Evolutionary conservation across 1,140 invertebrate genomes (phyloP), one percentile per base, ranked within the genome.

Genomic region (Aricia agestis): DNA sequence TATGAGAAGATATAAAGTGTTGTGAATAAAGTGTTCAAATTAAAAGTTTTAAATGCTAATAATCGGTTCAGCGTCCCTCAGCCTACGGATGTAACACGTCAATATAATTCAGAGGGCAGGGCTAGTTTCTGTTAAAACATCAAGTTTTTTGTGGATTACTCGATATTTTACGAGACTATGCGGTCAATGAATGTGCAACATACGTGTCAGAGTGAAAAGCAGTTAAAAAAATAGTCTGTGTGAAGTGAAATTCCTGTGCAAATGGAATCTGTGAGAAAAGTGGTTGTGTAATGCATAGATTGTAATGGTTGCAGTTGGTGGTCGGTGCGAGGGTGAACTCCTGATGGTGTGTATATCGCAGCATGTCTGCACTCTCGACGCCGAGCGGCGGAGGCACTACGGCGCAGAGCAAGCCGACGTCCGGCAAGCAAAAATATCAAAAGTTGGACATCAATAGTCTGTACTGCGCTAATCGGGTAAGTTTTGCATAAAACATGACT

Each of bases 401-500:
- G 87, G 85, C 84, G 87, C 88, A 92, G 85, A 91, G 87, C 86
- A 89, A 91, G 86, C 84, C 90, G 83, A 87, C 92, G 86, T 90
- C 89, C 84, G 88, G 87, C 87, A 98, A 98, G 95, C 95, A 95
- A 92, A 98, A 98, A 94, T 99, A 95, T 94, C 96, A 97, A 93
- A 96, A 97, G 91, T 95, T 98, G 93, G 97, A 99, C 94, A 98
- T 99, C 94, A 99, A 99, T 96, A 98, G 94, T 94, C 95, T 98
- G 90, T 98, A 98, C 92, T 97, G 97, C 93, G 95, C 94, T 89
- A 96, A 94, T 90, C 94, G 94, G 93, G 95, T 96, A 90, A 94
- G 95, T 95, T 70, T 76, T 18, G 25, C 1, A 18, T 69, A n/a
- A 19, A n/a, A 15, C 18, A 4, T 11, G 3, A 32, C 3, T 32